A percentile compares a stretch with the other conserved stretches of the same genome.
phyloP scores from a whole-genome alignment of 2,113 vertebrate species.

The Peromyscus maniculatus region DNA sequence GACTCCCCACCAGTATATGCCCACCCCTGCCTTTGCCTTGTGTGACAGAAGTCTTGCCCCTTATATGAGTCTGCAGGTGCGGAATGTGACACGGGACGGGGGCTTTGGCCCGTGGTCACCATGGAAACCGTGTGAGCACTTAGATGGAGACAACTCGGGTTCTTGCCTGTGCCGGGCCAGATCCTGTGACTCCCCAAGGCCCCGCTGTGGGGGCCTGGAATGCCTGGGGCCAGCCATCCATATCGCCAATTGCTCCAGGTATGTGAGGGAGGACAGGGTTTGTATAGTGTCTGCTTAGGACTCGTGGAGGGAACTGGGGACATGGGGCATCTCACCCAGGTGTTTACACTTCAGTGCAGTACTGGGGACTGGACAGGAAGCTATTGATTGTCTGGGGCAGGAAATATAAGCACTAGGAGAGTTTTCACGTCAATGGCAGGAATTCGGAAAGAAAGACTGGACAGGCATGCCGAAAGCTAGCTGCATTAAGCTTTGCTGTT shows the following conservation, averaged over 20 bases:
- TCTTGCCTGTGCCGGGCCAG: conserved; percentile 95
- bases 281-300: neutral
- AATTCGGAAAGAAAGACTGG: conserved; percentile 1
- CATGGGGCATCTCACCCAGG: neutral
- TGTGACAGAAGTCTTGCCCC: neutral
- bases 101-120: conserved; percentile 93
- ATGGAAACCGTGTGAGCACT: conserved; percentile 97
- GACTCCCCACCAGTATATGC: neutral
- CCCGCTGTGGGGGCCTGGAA: conserved; percentile 93
- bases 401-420: neutral
- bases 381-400: neutral
- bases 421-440: neutral
- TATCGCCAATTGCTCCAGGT: conserved; percentile 98
- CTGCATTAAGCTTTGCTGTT: neutral
- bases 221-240: conserved; percentile 95
- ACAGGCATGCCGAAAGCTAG: neutral
- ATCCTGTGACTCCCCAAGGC: conserved; percentile 93
- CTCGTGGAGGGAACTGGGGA: neutral
- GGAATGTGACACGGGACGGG: conserved; percentile 94
- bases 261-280: conserved; percentile 16
- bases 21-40: neutral
- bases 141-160: conserved; percentile 94
- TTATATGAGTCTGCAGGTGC: conserved; percentile 87
- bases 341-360: neutral
- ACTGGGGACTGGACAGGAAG: neutral